Evolutionary conservation across 2,888 invertebrate genomes (phyloP), one percentile per base, ranked within the genome.

Genomic region (Drosophila seclusa): DNA sequence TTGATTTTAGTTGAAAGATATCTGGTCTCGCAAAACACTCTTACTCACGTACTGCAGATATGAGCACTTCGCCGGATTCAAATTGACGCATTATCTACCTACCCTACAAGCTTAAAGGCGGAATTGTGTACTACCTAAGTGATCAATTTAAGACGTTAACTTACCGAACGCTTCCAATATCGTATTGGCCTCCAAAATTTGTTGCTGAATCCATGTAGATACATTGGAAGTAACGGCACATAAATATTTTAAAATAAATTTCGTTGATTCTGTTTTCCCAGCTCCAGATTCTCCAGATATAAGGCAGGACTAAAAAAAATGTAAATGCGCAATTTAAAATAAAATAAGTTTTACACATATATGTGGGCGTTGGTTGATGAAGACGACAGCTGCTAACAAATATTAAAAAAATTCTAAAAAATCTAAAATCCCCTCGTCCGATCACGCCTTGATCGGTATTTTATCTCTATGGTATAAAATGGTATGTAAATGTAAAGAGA

Each of bases 201-300:
- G 98, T 92, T 98, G 98, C 91, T 98, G 98, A n/a, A 98, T 97
- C 98, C 98, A 98, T 1, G 98, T 97, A 71, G 96, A 96, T 40
- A 96, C 96, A 87, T 96, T 96, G 82, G 96, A 96, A 10, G 97
- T 97, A 10, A 98, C 97, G 18, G 97, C 97, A 93, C 98, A 98
- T 61, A 98, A 94, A 93, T 98, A 98, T 93, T 98, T 98, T 73
- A 98, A 94, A 81, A 98, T 97, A 91, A 98, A 96, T 92, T 98
- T 97, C 4, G 98, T 98, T 60, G 97, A 97, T 93, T 98, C 98
- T 1, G 98, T 98, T 94, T 98, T 98, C 59, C 98, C 98, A 6
- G 98, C 98, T 7, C 98, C 98, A 87, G 97, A 97, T 93, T 98
- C 98, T 2, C 98, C 98, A 45, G 97, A 97, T 94, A 98, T 98